A percentile compares a stretch with the other conserved stretches of the same genome.
Evolutionary conservation across 1,140 invertebrate species (phyloP).

Genomic region (Marisa cornuarietis): DNA sequence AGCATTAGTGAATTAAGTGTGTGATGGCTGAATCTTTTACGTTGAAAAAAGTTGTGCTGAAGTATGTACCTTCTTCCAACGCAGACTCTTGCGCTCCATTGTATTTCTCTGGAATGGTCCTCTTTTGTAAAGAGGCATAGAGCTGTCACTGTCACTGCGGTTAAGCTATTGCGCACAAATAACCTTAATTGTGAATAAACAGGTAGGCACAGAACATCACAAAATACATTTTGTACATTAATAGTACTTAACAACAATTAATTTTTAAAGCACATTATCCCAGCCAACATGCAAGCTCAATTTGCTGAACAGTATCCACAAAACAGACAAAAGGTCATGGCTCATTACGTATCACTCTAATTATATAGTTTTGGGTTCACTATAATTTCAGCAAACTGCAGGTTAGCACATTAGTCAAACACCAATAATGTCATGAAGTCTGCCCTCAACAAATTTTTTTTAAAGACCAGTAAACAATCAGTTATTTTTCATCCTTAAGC

Average conservation of each 20-base stretch:
- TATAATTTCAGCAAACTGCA: too few relatives aligned
- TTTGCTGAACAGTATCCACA: too few relatives aligned
- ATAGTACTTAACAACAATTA: neutral
- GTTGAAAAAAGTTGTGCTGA: too few relatives aligned
- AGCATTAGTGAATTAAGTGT: neutral
- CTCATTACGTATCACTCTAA: too few relatives aligned
- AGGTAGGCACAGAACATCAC: too few relatives aligned
- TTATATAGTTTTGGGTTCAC: too few relatives aligned
- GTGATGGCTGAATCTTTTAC: neutral
- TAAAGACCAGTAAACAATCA: neutral
- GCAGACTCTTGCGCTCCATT: constrained; percentile 84
- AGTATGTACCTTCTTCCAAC: constrained; percentile 70
- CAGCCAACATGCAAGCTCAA: too few relatives aligned
- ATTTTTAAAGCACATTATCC: neutral
- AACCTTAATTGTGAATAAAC: neutral
- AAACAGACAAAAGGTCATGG: too few relatives aligned
- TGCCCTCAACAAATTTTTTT: too few relatives aligned
- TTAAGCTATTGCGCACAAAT: constrained; percentile 75
- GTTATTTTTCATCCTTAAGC: neutral
- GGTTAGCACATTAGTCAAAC: too few relatives aligned
- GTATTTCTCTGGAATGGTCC: constrained; percentile 90
- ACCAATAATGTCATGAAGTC: too few relatives aligned
- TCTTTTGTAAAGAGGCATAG: constrained; percentile 88
- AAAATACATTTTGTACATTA: neutral
- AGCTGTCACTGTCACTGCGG: constrained; percentile 95